Evolutionary conservation across 2,113 vertebrate species (phyloP), one percentile per base, ranked within the genome.

Genomic region (Grammomys surdaster): DNA sequence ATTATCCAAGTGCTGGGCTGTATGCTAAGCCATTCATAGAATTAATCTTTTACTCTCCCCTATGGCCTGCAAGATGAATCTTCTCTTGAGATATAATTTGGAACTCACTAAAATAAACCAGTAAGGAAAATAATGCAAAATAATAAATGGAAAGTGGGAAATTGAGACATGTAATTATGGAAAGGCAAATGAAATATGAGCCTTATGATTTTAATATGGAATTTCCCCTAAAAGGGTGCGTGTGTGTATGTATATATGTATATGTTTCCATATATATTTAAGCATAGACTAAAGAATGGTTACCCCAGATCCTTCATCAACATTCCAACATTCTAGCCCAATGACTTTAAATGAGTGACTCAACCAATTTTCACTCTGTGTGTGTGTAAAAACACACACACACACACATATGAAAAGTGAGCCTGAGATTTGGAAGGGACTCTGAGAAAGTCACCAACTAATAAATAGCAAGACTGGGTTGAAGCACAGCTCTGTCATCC

Each of bases 181-280:
- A 93, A 58, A 58, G 78, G 91, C 86, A 63, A 89, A 67, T 69
- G 36, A 97, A 65, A 86, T 24, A 87, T n/a, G 67, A n/a, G n/a
- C 24, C 84, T 67, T 48, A 86, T 67, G 28, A 43, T 69, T 69
- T 69, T 65, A 28, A 33, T 69, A 67, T 65, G 26, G 14, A 65
- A 46, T 65, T 40, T 31, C 26, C 56, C 82, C 40, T 31, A 31
- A 67, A 67, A 86, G 46, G 17, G 63, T 31, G 14, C 33, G 7
- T 77, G 26, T 75, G 7, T 75, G 36, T 75, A 43, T 75, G 43
- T 60, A 60, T 60, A 17, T 60, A 60, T 20, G 17, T 60, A 8
- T 60, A 67, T 69, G 70, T 72, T 60, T 60, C 58, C 19, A 60
- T 20, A 60, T 10, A 63, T 3, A 58, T 1, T 40, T 7, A 58